Evolutionary conservation across 1,140 invertebrate species (phyloP).

Genomic region (Neodiprion lecontei): DNA sequence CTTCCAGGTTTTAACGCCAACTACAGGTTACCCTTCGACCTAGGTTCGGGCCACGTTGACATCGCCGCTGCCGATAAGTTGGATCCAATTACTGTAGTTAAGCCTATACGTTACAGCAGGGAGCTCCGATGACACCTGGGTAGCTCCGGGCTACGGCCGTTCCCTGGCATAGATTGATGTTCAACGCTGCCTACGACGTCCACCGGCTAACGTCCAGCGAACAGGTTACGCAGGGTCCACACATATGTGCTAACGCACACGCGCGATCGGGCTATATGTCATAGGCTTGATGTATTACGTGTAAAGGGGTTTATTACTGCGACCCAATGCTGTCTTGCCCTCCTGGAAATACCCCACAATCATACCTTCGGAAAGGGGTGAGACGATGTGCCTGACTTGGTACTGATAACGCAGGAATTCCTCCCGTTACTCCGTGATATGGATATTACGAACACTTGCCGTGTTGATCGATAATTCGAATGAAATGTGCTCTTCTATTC

Average conservation of each 20-base stretch:
- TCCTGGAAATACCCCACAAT: background rate
- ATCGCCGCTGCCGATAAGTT: background rate
- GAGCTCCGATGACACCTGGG: constrained; percentile 2
- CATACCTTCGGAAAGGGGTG: no score
- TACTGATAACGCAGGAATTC: no score
- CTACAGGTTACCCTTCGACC: no score
- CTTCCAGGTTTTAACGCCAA: no score
- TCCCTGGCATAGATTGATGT: constrained; percentile 7
- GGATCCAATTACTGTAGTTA: constrained; percentile 7
- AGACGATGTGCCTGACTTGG: no score
- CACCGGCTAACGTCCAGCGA: background rate
- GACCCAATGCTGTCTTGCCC: background rate
- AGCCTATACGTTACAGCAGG: background rate
- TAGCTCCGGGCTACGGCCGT: background rate
- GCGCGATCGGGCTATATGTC: background rate
- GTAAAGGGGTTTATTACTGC: background rate
- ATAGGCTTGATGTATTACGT: background rate
- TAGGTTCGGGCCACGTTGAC: background rate
- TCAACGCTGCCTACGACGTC: background rate
- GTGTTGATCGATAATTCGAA: no score
- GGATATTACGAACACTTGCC: no score
- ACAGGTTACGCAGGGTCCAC: background rate
- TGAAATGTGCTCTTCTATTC: no score
- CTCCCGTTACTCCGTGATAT: no score
- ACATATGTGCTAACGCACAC: background rate